Conservation (phyloP, 2,888 invertebrate species). For the Thumatha senex region DNA sequence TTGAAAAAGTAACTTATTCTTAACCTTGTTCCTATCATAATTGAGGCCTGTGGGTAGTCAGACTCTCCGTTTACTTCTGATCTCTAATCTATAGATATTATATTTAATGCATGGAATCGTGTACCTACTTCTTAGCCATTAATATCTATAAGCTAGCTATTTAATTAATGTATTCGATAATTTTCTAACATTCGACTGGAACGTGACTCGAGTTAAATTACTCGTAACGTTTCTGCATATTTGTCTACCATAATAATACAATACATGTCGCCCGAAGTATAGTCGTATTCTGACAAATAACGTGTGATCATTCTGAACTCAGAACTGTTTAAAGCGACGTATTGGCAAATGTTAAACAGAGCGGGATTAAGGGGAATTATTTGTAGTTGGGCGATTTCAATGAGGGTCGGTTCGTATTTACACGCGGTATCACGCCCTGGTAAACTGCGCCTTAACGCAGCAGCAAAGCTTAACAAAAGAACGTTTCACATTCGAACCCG, state of each 20-base stretch:
- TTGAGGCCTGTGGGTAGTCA: no score
- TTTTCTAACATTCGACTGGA: constrained; percentile 42
- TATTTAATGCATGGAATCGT: no score
- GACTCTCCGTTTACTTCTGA: no score
- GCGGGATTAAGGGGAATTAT: constrained; percentile 55
- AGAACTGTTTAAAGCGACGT: constrained; percentile 32
- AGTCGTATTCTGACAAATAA: constrained; percentile 29
- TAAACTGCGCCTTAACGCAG: constrained; percentile 46
- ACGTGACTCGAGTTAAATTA: constrained; percentile 45
- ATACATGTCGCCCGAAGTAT: constrained; percentile 17
- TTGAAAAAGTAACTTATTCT: no score
- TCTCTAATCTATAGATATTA: no score
- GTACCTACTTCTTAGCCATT: no score
- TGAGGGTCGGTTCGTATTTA: constrained; percentile 56
- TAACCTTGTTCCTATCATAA: no score
- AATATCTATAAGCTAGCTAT: no score
- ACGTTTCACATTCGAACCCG: constrained; percentile 42
- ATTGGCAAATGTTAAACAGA: constrained; percentile 51
- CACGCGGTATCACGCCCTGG: constrained; percentile 59
- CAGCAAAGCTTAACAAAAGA: constrained; percentile 40
- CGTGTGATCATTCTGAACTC: constrained; percentile 29
- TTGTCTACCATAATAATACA: constrained; percentile 27
- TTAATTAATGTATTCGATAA: constrained; percentile 42
- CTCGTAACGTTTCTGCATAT: constrained; percentile 26
- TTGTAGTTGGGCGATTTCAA: constrained; percentile 51